Conservation (phyloP, 2,888 invertebrate genomes). For the Acanthosoma haemorrhoidale region DNA sequence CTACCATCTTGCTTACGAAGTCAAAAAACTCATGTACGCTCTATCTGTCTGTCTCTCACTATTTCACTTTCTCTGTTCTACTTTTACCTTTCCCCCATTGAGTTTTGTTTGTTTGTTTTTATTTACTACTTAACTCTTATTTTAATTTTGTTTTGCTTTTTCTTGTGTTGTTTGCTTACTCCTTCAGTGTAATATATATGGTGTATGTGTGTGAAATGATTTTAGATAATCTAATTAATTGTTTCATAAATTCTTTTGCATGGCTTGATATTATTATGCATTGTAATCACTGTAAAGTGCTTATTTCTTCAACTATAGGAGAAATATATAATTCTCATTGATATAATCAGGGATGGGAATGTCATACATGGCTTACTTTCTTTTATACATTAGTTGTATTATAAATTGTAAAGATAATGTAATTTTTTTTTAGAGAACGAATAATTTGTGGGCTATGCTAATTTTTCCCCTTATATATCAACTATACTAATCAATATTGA, state of each 20-base stretch:
- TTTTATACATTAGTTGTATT: too few relatives aligned
- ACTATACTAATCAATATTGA: too few relatives aligned
- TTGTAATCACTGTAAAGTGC: not conserved
- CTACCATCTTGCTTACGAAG: slow-evolving; percentile 99
- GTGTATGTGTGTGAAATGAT: not conserved
- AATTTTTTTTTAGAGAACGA: too few relatives aligned
- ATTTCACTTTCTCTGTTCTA: slow-evolving; percentile 36
- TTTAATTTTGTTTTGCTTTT: slow-evolving; percentile 27
- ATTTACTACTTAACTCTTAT: slow-evolving; percentile 30
- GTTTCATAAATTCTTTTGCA: not conserved
- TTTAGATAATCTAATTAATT: not conserved
- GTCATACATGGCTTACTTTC: too few relatives aligned
- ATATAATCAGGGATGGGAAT: slow-evolving; percentile 4
- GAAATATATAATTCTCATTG: too few relatives aligned
- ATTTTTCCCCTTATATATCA: too few relatives aligned
- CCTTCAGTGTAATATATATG: not conserved
- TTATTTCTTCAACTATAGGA: not conserved
- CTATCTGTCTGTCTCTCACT: slow-evolving; percentile 42
- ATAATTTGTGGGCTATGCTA: too few relatives aligned
- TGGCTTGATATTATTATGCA: not conserved
- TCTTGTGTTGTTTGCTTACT: not conserved
- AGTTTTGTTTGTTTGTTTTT: slow-evolving; percentile 34
- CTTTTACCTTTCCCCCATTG: slow-evolving; percentile 32
- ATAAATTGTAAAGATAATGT: too few relatives aligned
- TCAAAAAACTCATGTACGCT: slow-evolving; percentile 99